phyloP scores from a whole-genome alignment of 2,888 invertebrate species.

The Leuctra nigra region DNA sequence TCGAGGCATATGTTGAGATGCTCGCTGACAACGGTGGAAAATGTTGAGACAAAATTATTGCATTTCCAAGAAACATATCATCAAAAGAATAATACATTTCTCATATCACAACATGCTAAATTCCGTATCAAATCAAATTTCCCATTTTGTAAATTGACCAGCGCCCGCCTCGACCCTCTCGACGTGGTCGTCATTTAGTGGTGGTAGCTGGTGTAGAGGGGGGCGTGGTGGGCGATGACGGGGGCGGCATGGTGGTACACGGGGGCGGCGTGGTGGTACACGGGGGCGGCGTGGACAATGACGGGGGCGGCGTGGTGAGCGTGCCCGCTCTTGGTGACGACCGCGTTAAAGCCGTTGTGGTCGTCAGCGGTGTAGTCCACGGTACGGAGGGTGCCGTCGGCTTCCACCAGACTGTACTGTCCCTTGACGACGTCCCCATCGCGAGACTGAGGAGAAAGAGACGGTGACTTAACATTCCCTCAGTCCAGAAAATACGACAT shows the following conservation, averaged over 20 bases:
- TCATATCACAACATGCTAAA: no score
- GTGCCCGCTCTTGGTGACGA: constrained; percentile 4
- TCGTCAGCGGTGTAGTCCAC: not conserved
- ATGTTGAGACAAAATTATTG: no score
- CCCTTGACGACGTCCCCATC: constrained; percentile 1
- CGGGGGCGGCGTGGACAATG: not conserved
- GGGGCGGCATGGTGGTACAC: not conserved
- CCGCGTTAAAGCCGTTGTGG: not conserved
- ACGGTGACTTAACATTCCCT: not conserved
- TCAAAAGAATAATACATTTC: no score
- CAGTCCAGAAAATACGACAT: not conserved
- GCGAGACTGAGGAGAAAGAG: not conserved
- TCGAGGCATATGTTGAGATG: no score
- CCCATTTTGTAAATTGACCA: no score
- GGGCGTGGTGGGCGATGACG: not conserved
- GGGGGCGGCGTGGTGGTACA: not conserved
- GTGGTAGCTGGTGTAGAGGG: not conserved
- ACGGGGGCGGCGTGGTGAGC: not conserved
- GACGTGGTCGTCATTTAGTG: no score
- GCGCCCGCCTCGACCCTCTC: no score
- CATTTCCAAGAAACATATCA: no score
- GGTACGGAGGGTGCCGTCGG: not conserved
- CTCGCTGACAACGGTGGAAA: no score
- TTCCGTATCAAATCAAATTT: no score
- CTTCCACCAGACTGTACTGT: not conserved